Base-by-base conservation (phyloP, 2,888 invertebrate genomes). In the Harpalus rufipes region DNA sequence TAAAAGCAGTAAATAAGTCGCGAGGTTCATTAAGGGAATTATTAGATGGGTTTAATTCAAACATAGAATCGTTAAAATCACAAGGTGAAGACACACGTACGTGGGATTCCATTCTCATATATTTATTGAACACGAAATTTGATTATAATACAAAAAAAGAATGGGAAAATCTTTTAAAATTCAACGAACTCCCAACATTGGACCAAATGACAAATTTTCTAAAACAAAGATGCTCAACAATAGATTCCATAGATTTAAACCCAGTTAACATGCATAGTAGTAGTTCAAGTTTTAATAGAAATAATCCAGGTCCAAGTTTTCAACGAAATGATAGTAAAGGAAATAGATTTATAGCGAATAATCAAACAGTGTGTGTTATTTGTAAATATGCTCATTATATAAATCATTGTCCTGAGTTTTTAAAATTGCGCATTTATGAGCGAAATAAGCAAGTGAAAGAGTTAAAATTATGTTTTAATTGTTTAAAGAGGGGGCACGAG, bases 21-120 rank as follows among this genome's bases (percentile, higher is more conserved):
- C 85, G n/a, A 63, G 18, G 12, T 39, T 16, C 32, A 44, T 76
- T 84, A 21, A 63, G 79, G 80, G 32, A 79, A 39, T 84, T 79
- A 79, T n/a, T 84, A 12, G 84, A 84, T 63, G 65, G 80, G 14
- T 79, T 80, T 12, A 18, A 21, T 1, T 61, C 61, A 25, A 61
- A 84, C n/a, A 21, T 16, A 16, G 61, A 16, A 12, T 61, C 84
- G 3, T 21, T 84, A 18, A 25, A 78, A 51, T 14, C 59, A 41
- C 41, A 78, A 61, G 44, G 44, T 10, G 39, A n/a, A 16, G 61
- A 59, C 8, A 25, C 78, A 6, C 32, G 32, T 3, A n/a, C n/a
- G 32, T 84, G 79, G 84, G 51, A 80, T 51, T 10, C 65, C 7
- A 12, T 80, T 5, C 32, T 80, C 39, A 32, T 80, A n/a, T 39